Conservation (phyloP, 2,113 vertebrate genomes). For the Fukomys damarensis region DNA sequence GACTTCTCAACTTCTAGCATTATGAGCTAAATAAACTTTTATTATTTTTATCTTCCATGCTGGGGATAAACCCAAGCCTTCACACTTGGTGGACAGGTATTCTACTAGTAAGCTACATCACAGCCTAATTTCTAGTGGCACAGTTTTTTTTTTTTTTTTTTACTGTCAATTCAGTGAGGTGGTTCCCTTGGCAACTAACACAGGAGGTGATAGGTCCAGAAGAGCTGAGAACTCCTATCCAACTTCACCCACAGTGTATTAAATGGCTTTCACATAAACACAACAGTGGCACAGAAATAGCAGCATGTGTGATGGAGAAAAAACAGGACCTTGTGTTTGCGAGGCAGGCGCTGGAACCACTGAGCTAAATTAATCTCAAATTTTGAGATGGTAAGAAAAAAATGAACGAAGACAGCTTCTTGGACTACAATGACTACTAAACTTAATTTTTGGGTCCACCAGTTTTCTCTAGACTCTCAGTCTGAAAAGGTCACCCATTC, state of each 20-base stretch:
- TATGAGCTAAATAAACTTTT: not conserved
- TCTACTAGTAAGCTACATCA: not conserved
- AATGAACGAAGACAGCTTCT: not conserved
- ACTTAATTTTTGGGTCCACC: not conserved
- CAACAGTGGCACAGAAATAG: not conserved
- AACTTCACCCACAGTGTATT: slow-evolving; percentile 47
- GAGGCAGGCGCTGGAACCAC: too few relatives aligned
- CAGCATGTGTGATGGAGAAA: not conserved
- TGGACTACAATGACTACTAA: not conserved
- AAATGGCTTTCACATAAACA: slow-evolving; percentile 45
- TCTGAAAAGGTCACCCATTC: not conserved
- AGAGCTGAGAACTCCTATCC: slow-evolving; percentile 42
- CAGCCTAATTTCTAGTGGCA: not conserved
- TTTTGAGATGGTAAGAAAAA: not conserved
- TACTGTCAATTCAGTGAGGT: slow-evolving; percentile 75
- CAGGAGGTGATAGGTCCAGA: slow-evolving; percentile 61
- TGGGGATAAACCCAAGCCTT: not conserved
- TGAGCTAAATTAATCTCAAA: not conserved
- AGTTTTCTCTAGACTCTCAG: not conserved
- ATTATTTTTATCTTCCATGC: not conserved
- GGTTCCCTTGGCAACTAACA: slow-evolving; percentile 83
- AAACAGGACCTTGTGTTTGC: too few relatives aligned
- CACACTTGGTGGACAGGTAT: not conserved
- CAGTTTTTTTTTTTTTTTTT: too few relatives aligned
- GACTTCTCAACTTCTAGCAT: not conserved